Evolutionary conservation across 2,113 vertebrate species (phyloP), one percentile per base, ranked within the genome.

Genomic region (Glaucidium brasilianum): DNA sequence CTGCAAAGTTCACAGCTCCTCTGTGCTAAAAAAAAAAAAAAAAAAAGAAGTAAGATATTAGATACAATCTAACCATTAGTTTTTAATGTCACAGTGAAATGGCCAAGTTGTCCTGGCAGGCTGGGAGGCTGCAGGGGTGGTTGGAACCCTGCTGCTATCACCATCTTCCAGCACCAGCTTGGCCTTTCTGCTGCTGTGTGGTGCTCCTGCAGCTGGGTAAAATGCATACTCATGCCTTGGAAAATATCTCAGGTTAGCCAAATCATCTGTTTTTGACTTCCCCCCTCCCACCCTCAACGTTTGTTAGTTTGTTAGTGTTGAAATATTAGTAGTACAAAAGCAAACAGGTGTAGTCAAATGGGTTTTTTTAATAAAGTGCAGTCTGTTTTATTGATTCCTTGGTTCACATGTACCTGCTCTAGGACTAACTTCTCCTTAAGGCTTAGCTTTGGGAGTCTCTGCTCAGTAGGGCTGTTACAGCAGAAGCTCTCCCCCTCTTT

Each of bases 401-500:
- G 3, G 9, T 23, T 26, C 4, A 4, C 8, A 1, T 5, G 18
- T 16, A 6, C 9, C 45, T 32, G 34, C 23, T 22, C 1, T 2
- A 13, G 34, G 12, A 4, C 26, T 11, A 19, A 8, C 13, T 12
- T 45, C 14, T 10, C 34, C 37, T 25, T 10, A 11, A 27, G 22
- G 15, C 11, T 27, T 8, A 4, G 4, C 49, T 43, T 8, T 3
- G 34, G 8, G 35, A 53, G 26, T 3, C 14, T 22, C 17, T 27
- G 21, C 9, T 27, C 2, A 0, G 7, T 1, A 19, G 20, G 35
- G 23, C 25, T 35, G 49, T 74, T 1, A 19, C 17, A 1, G 0
- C 1, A 11, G 20, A 15, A 58, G 27, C 11, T 21, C 5, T 23
- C 5, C 5, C 39, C 35, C 3, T 19, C 17, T 41, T 32, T 9